These are phyloP conservation scores for Rutpela maculata DNA, from an alignment of 2,888 invertebrate species.

Conservation along the genomic window DNA sequence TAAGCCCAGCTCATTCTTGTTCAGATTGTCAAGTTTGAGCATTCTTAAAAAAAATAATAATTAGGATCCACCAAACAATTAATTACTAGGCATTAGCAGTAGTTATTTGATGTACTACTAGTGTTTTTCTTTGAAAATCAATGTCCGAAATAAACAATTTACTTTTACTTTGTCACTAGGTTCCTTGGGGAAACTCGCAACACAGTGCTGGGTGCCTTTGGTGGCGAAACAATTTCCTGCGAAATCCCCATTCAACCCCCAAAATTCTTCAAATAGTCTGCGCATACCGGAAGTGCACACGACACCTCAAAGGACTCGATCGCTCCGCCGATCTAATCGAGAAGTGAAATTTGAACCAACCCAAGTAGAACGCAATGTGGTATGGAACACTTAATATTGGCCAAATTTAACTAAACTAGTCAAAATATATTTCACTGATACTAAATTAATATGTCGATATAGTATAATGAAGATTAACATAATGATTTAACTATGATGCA, in stretches of 20 bases:
- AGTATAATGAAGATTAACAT: not conserved
- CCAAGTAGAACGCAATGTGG: slow-evolving; percentile 31
- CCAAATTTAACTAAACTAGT: not conserved
- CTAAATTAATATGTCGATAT: not conserved
- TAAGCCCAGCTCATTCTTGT: no score
- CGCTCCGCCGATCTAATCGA: slow-evolving; percentile 58
- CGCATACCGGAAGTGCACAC: slow-evolving; percentile 61
- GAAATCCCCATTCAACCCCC: slow-evolving; percentile 79
- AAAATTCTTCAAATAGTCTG: slow-evolving; percentile 60
- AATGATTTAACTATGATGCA: not conserved
- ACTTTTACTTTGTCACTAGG: slow-evolving; percentile 68
- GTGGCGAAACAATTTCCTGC: slow-evolving; percentile 84
- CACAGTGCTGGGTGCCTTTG: slow-evolving; percentile 81
- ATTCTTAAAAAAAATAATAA: no score
- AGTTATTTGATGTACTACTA: no score
- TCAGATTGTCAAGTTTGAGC: no score
- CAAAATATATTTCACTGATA: not conserved
- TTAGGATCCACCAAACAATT: no score
- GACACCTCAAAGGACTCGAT: slow-evolving; percentile 58
- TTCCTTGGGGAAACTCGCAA: slow-evolving; percentile 74
- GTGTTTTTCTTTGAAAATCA: no score
- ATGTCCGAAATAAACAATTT: not conserved
- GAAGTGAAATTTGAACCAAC: slow-evolving; percentile 63
- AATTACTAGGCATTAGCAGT: no score
- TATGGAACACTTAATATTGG: slow-evolving; percentile 10